Base-by-base conservation (phyloP, 2,888 invertebrate species). In the Tipula lateralis region DNA sequence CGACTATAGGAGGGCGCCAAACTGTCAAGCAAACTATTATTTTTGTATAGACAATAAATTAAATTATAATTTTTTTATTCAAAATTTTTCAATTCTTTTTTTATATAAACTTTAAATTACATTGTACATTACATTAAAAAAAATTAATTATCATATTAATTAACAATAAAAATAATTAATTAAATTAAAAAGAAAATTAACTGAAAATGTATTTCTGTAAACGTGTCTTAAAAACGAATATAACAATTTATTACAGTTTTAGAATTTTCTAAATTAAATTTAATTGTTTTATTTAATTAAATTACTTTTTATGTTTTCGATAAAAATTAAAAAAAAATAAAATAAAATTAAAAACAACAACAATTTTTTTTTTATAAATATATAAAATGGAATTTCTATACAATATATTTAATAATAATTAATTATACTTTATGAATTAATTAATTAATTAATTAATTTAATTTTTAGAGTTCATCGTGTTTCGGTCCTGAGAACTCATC, bases 401-500 rank as follows among this genome's bases (percentile, higher is more conserved):
- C 66, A 24, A 7, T 50, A n/a, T n/a, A 24, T 24, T 66, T 66
- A 66, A 66, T 24, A 66, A 66, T 66, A 19, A 24, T 50, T 16
- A 12, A 9, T 13, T 13, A 13, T 13, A n/a, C 44, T 50, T n/a
- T 16, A 6, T 16, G 16, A 50, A 50, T 50, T 16, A 66, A 66
- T 66, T 9, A 66, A 66, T 66, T 66, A n/a, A 44, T 44, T 5
- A 44, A 16, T 44, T 16, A 44, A 44, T 16, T 44, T 44, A 6
- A 16, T 16, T 24, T 82, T 84, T 95, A 98, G 89, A 99, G 94
- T 91, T 98, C 99, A 90, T 99, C 99, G 90, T 98, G 98, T 90
- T 99, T 98, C 16, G 98, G 98, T 2, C 98, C 98, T 30, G 97
- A 97, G 92, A 99, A 99, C 91, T 99, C 98, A 84, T 96, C 96